Base-by-base conservation (phyloP, 2,113 vertebrate species). In the Dasyornis broadbenti region DNA sequence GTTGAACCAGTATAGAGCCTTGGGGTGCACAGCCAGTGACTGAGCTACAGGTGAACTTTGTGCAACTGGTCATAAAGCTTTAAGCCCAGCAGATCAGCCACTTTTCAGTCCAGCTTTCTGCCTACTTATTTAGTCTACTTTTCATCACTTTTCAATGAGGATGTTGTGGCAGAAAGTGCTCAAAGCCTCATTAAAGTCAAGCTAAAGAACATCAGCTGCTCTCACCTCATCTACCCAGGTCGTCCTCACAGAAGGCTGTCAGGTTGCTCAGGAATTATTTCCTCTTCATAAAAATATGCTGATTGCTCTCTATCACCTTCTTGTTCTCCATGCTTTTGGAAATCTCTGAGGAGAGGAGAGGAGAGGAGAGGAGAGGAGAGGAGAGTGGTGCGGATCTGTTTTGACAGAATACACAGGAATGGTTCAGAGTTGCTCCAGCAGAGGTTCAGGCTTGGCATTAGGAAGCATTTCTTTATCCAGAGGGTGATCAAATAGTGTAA, bases 341-440 rank as follows among this genome's bases (percentile, higher is more conserved):
- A 88, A 76, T 39, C 5, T n/a, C 39, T 68, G 15, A 77, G 7
- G 11, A 64, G 13, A 39, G 76, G 15, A 7, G 16, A 71, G 44
- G 8, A 68, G 13, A 31, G 4, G 9, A 86, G 7, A 76, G 1
- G 8, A 49, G 18, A 68, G 7, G 10, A 37, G 8, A 22, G 69
- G 40, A 45, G 8, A 49, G 18, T 64, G 7, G 10, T 40, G 8
- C 26, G 69, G 40, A 45, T 40, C 35, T 42, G 13, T 78, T 31
- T 59, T 63, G 35, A n/a, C 8, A 76, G 22, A 7, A 30, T 1
- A 1, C 0, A 2, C 4, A 12, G 27, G 18, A 71, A 57, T 33
- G 12, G 7, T 27, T 77, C 31, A 49, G 53, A 61, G 27, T 31
- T 76, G 6, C 2, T 5, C 18, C 63, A 76, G 30, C 8, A 39